A percentile compares a stretch with the other conserved stretches of the same genome.
Evolutionary conservation across 2,888 invertebrate species (phyloP).

Genomic region (Pelosia muscerda): DNA sequence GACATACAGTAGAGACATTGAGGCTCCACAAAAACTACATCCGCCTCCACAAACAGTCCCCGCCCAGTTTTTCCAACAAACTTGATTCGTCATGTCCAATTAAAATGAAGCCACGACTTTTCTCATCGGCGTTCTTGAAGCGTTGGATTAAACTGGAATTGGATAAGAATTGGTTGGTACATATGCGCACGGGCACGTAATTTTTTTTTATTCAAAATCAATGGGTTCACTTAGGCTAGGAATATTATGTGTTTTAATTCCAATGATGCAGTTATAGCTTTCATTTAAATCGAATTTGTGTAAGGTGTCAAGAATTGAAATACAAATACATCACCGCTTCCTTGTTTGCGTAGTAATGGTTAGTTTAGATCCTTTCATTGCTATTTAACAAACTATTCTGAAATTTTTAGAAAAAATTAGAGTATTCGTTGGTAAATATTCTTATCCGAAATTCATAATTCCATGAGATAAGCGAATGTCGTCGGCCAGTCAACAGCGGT

Average conservation of each 20-base stretch:
- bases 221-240: no score
- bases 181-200: background rate
- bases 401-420: no score
- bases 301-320: no score
- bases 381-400: no score
- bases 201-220: no score
- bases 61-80: conserved; percentile 79
- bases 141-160: conserved; percentile 27
- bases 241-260: no score
- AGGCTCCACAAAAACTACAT: conserved; percentile 55
- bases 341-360: no score
- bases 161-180: conserved; percentile 10
- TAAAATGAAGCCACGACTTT: conserved; percentile 78
- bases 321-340: no score
- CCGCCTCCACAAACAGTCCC: conserved; percentile 73
- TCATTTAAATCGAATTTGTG: no score
- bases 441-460: conserved; percentile 53
- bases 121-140: conserved; percentile 55
- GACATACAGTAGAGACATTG: conserved; percentile 37
- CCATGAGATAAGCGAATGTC: conserved; percentile 49
- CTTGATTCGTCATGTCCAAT: conserved; percentile 82
- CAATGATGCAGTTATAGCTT: no score
- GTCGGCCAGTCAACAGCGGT: conserved; percentile 56
- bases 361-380: no score
- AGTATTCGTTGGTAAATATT: conserved; percentile 9